Conservation (phyloP, 2,888 invertebrate genomes). For the Drosophila formosana region DNA sequence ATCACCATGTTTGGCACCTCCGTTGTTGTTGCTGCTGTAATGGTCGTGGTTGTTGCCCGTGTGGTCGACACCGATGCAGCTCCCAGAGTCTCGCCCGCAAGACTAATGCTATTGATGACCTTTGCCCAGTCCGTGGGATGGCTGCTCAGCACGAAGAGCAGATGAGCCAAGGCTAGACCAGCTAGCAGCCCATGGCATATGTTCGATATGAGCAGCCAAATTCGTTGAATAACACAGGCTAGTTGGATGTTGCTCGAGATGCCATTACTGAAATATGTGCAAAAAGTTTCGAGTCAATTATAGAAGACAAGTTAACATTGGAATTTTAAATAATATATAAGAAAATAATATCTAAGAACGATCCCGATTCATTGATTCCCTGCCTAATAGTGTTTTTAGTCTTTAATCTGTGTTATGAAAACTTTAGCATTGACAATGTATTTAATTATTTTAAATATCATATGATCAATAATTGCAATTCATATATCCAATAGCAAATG, state of each 20-base stretch:
- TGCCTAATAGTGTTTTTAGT: too few species aligned
- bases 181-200: slow-evolving; percentile 87
- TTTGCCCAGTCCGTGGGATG: slow-evolving; percentile 85
- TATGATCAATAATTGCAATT: too few species aligned
- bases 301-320: not conserved
- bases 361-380: too few species aligned
- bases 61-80: slow-evolving; percentile 39
- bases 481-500: too few species aligned
- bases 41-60: slow-evolving; percentile 26
- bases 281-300: not conserved
- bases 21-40: slow-evolving; percentile 28
- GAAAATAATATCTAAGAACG: too few species aligned
- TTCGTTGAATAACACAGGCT: slow-evolving; percentile 86
- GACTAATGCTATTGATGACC: slow-evolving; percentile 77
- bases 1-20: slow-evolving; percentile 47
- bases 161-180: slow-evolving; percentile 86
- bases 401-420: too few species aligned
- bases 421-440: too few species aligned
- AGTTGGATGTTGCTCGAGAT: slow-evolving; percentile 84
- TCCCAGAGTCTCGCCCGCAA: slow-evolving; percentile 79
- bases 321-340: too few species aligned
- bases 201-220: slow-evolving; percentile 86
- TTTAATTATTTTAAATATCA: too few species aligned
- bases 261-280: slow-evolving; percentile 65
- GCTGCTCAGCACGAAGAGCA: slow-evolving; percentile 84